phyloP scores from a whole-genome alignment of 2,113 vertebrate genomes.

The Cairina moschata region DNA sequence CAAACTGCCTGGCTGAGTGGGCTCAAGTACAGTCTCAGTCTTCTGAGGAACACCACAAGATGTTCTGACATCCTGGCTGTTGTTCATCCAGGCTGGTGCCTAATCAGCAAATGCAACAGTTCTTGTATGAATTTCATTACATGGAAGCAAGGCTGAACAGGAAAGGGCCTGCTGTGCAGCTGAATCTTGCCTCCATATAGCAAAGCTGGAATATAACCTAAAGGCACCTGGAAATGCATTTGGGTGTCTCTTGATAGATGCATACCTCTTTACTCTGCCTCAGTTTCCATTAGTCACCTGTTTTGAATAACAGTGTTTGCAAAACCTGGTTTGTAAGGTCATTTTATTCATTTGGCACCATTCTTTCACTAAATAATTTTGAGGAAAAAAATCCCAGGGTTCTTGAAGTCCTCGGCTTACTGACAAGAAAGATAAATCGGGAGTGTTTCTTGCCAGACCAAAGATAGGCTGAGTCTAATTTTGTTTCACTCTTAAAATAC shows the following conservation, averaged over 20 bases:
- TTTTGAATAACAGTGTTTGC: background rate
- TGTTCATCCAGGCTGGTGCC: background rate
- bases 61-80: background rate
- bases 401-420: background rate
- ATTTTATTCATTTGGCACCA: background rate
- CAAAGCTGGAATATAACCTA: background rate
- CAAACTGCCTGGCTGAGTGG: background rate
- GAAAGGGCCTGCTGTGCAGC: background rate
- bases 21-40: background rate
- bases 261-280: background rate
- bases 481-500: background rate
- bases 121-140: background rate
- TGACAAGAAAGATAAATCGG: background rate
- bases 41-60: background rate
- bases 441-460: background rate
- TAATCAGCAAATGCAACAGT: background rate
- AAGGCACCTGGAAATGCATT: background rate
- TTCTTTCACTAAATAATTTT: background rate
- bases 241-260: fast-evolving
- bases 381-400: fast-evolving
- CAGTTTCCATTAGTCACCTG: background rate
- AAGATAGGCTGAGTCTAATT: background rate
- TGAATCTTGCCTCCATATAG: background rate
- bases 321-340: background rate
- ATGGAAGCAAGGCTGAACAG: background rate